Base-by-base conservation (phyloP, 2,888 invertebrate genomes). In the Scaptomyza caliginosa region DNA sequence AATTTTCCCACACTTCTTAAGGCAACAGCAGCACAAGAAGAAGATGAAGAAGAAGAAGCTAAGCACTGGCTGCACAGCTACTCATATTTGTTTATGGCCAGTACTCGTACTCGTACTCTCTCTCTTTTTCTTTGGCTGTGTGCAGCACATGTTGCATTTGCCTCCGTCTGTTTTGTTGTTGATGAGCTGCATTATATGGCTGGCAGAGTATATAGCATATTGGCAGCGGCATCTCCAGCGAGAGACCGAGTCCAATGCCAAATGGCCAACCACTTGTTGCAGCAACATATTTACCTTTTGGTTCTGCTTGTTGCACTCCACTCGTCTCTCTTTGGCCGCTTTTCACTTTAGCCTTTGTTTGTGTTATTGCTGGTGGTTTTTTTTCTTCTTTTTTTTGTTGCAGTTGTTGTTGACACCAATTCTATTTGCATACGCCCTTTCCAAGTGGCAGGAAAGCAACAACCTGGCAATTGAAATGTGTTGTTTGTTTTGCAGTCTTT, bases 141-240 rank as follows among this genome's bases (percentile, higher is more conserved):
- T 56, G 69, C 43, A 71, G 63, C 87, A 82, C 87, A 82, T 84
- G 86, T 84, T 84, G 85, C 85, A 86, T 82, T 84, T 86, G 87
- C 85, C 82, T 81, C 70, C 63, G 71, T 51, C 62, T 70, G 78
- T 34, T 16, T 8, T 34, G 34, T 67, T 67, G 75, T 68, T 86
- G 82, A 75, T 82, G 85, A 86, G 78, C 85, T 75, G 87, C 87
- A 86, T 86, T 86, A 86, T 82, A 69, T 81, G 85, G 76, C 85
- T 75, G 75, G 75, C 73, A 62, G 85, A 21, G 21, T 21, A 21
- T 34, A 34, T 16, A 16, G 8, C 66, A 66, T 74, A 86, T 86
- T 62, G 60, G 62, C 77, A 67, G 62, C 77, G 46, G 62, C 51
- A 59, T 60, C 40, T 60, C 34, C 16, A 34, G 34, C 16, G 16